phyloP scores from a whole-genome alignment of 2,113 vertebrate genomes.

The Piprites chloris region DNA sequence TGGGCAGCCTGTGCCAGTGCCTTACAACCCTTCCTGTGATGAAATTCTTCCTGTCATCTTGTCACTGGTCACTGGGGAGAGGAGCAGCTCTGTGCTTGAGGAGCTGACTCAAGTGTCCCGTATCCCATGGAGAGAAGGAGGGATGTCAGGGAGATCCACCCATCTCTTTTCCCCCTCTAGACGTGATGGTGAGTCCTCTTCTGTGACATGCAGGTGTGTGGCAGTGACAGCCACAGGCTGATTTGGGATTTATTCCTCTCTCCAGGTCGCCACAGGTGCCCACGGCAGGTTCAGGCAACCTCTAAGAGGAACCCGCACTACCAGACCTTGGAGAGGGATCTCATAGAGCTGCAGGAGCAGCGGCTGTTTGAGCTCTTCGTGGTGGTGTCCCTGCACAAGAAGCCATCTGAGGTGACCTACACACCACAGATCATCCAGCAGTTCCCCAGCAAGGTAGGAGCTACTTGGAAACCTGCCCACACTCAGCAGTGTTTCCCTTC shows the following conservation, averaged over 20 bases:
- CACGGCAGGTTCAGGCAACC: constrained; percentile 80
- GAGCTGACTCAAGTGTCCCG: not conserved
- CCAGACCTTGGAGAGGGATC: constrained; percentile 91
- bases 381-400: constrained; percentile 92
- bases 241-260: not conserved
- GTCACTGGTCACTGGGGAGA: not conserved
- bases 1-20: not conserved
- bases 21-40: not conserved
- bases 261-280: constrained; percentile 76
- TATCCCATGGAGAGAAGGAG: accelerated
- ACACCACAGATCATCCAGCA: constrained; percentile 91
- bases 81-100: not conserved
- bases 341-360: constrained; percentile 93
- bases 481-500: not conserved
- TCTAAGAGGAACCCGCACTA: constrained; percentile 86
- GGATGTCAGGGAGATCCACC: not conserved
- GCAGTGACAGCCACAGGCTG: not conserved
- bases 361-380: constrained; percentile 94
- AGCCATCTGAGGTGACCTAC: constrained; percentile 76
- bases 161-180: not conserved
- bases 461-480: not conserved
- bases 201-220: not conserved
- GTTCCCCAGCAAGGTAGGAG: constrained; percentile 89
- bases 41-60: not conserved
- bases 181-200: not conserved